Conservation (phyloP, 2,797 vertebrate species). For the Fundulus diaphanus region DNA sequence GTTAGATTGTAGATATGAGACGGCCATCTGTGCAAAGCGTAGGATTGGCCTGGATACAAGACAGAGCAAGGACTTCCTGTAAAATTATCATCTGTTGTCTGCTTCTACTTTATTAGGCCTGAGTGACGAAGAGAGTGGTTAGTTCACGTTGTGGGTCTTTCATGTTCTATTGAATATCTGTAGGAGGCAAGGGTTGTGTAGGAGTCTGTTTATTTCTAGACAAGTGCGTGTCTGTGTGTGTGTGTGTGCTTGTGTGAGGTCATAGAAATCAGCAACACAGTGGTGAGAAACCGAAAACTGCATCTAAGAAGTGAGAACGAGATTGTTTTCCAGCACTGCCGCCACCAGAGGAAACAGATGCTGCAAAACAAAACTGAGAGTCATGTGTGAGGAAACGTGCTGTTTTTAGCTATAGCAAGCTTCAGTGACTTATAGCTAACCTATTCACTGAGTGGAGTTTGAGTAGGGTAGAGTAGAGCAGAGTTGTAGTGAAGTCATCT, state of each 20-base stretch:
- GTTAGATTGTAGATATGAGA: constrained; percentile 28
- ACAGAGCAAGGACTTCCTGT: constrained; percentile 58
- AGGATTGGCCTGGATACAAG: constrained; percentile 41
- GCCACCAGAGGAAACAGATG: constrained; percentile 78
- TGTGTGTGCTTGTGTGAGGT: constrained; percentile 17
- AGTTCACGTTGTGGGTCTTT: constrained; percentile 28
- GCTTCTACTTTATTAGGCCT: constrained; percentile 47
- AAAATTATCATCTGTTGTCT: constrained; percentile 59
- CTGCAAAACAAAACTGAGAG: constrained; percentile 61
- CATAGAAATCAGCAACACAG: constrained; percentile 29
- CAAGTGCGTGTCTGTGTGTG: neutral
- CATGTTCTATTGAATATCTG: constrained; percentile 38
- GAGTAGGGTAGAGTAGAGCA: too few species aligned
- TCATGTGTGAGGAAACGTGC: constrained; percentile 48
- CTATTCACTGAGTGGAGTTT: neutral
- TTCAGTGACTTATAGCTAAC: constrained; percentile 36
- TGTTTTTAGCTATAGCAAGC: constrained; percentile 48
- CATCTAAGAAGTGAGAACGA: constrained; percentile 71
- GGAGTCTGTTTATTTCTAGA: constrained; percentile 59
- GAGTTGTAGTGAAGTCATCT: neutral
- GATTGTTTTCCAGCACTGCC: constrained; percentile 42
- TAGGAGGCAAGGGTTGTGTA: constrained; percentile 16
- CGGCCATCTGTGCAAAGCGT: constrained; percentile 13
- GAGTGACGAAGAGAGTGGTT: constrained; percentile 59
- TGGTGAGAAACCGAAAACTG: constrained; percentile 55